Percentiles rank a stretch among this genome's conserved stretches.
Conservation (phyloP, 1,140 invertebrate genomes). For the Saccostrea echinata region DNA sequence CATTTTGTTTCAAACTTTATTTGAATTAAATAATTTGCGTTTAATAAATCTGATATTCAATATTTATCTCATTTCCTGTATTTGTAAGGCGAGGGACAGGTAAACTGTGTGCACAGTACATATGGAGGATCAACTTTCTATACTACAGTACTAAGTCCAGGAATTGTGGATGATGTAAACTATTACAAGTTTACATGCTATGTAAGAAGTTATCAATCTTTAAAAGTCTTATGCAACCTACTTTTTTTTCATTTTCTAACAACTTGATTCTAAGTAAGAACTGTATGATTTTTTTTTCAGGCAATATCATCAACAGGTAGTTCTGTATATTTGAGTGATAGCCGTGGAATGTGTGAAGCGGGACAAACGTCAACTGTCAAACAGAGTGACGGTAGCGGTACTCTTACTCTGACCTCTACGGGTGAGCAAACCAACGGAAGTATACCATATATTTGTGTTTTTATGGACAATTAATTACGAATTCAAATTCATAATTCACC, state of each 20-base stretch:
- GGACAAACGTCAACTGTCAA: constrained; percentile 42
- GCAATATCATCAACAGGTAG: background rate
- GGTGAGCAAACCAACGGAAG: background rate
- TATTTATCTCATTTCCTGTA: background rate
- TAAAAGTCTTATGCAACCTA: background rate
- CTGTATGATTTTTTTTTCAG: background rate
- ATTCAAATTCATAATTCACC: background rate
- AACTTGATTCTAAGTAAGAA: background rate
- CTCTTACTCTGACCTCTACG: background rate
- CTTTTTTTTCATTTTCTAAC: background rate
- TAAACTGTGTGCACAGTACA: constrained; percentile 26
- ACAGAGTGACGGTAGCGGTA: constrained; percentile 42
- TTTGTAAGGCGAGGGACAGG: background rate
- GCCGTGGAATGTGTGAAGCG: constrained; percentile 36
- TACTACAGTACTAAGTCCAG: constrained; percentile 29
- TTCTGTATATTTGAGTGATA: constrained; percentile 33
- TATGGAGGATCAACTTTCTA: background rate
- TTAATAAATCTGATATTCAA: background rate
- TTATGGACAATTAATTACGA: background rate
- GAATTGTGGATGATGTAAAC: constrained; percentile 17
- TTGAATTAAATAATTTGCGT: background rate
- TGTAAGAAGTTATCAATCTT: background rate
- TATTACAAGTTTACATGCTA: constrained; percentile 43
- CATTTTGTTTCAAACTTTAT: background rate
- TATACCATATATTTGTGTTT: background rate